phyloP scores from a whole-genome alignment of 2,888 invertebrate species.

The Oscheius onirici region DNA sequence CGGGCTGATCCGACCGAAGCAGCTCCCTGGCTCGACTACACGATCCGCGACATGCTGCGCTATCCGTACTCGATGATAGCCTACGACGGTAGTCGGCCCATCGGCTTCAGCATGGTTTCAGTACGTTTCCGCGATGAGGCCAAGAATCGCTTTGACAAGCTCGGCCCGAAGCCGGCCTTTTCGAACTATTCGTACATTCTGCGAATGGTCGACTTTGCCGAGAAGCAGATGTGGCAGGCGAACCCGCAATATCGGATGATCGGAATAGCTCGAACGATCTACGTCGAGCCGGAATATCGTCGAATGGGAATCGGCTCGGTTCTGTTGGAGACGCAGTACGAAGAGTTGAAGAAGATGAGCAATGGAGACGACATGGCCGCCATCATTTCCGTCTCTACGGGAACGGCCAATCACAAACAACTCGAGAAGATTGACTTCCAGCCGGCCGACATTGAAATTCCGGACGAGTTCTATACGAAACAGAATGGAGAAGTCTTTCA shows the following conservation, averaged over 20 bases:
- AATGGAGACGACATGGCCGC: neutral
- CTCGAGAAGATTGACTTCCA: slow-evolving; percentile 10
- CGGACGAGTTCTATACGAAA: neutral
- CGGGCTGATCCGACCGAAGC: neutral
- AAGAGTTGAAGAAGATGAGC: slow-evolving; percentile 2
- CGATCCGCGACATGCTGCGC: slow-evolving; percentile 5
- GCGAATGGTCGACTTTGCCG: slow-evolving; percentile 2
- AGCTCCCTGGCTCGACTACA: neutral
- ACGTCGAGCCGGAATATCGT: neutral
- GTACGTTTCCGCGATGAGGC: neutral
- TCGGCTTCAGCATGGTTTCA: neutral
- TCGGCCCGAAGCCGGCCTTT: neutral
- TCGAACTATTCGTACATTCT: slow-evolving; percentile 7
- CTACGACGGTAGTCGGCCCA: neutral
- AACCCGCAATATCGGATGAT: neutral
- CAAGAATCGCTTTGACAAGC: neutral
- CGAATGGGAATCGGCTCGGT: neutral
- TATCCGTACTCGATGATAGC: slow-evolving; percentile 12
- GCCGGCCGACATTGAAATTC: neutral
- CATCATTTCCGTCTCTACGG: neutral
- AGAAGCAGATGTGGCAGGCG: slow-evolving; percentile 1
- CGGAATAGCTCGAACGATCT: neutral
- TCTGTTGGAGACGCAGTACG: slow-evolving; percentile 3
- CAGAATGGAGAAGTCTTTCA: slow-evolving; percentile 1
- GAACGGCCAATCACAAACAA: slow-evolving; percentile 1